A percentile compares a stretch with the other conserved stretches of the same genome.
phyloP scores from a whole-genome alignment of 2,797 vertebrate genomes.

The Coregonus ussuriensis region DNA sequence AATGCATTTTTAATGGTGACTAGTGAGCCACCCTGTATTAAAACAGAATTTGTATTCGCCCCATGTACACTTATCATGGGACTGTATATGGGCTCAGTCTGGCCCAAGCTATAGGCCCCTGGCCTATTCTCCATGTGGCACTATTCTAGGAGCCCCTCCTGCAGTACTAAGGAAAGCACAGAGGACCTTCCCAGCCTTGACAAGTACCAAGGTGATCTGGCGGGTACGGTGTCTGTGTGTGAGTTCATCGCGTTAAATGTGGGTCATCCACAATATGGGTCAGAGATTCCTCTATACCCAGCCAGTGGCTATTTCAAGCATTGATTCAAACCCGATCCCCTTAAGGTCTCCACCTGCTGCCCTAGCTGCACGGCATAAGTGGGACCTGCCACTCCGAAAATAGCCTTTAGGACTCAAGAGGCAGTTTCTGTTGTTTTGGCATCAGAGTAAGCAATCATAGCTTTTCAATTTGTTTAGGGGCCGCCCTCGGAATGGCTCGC shows the following conservation, averaged over 20 bases:
- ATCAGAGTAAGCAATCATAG: conserved; percentile 21
- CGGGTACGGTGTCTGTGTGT: conserved; percentile 37
- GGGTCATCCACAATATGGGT: conserved; percentile 72
- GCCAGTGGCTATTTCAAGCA: conserved; percentile 60
- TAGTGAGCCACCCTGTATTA: too few species aligned
- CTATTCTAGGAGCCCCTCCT: too few species aligned
- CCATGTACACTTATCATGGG: neutral
- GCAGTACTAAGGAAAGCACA: neutral
- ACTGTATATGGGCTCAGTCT: too few species aligned
- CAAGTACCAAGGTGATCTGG: conserved; percentile 38
- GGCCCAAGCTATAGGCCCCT: too few species aligned
- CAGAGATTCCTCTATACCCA: conserved; percentile 62
- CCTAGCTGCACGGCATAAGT: neutral
- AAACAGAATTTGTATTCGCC: too few species aligned
- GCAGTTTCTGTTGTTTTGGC: conserved; percentile 28
- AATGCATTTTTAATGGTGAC: too few species aligned
- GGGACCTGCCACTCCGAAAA: conserved; percentile 40
- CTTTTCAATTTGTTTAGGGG: conserved; percentile 3
- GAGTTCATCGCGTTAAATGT: conserved; percentile 51
- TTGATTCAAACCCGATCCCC: conserved; percentile 46
- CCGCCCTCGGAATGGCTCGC: neutral
- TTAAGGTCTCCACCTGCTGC: conserved; percentile 26
- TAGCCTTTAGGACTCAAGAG: conserved; percentile 30
- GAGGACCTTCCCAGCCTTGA: neutral
- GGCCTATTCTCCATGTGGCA: too few species aligned